Percentiles rank a stretch among this genome's conserved stretches.
Evolutionary conservation across 1,140 invertebrate species (phyloP).

Genomic region (Centruroides vittatus): DNA sequence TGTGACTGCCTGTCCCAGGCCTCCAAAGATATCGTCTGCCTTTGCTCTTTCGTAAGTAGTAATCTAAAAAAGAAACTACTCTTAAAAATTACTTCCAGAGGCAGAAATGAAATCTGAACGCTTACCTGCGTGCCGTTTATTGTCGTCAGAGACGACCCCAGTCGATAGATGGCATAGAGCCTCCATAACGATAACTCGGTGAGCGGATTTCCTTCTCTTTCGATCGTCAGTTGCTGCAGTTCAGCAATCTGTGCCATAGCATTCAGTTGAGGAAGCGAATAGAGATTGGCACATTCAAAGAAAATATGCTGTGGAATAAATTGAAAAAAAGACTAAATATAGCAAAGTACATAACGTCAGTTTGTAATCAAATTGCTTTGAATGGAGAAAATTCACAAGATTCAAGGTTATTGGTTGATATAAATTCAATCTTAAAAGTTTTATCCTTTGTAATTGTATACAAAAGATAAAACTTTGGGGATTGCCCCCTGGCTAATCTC

Average conservation of each 20-base stretch:
- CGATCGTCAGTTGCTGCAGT: constrained; percentile 9
- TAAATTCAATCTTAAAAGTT: too few relatives aligned
- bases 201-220: constrained; percentile 12
- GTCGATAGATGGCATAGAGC: constrained; percentile 11
- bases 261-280: constrained; percentile 10
- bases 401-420: too few relatives aligned
- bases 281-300: constrained; percentile 12
- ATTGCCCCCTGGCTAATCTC: too few relatives aligned
- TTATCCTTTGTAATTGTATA: too few relatives aligned
- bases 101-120: not conserved
- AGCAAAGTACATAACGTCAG: too few relatives aligned
- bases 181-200: constrained; percentile 9
- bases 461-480: too few relatives aligned
- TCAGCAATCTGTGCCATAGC: constrained; percentile 12
- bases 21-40: constrained; percentile 15
- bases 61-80: not conserved
- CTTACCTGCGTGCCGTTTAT: constrained; percentile 10
- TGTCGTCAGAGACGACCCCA: constrained; percentile 6
- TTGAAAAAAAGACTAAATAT: too few relatives aligned
- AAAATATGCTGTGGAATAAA: constrained; percentile 5
- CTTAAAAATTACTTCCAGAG: not conserved
- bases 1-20: constrained; percentile 10
- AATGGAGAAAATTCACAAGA: too few relatives aligned
- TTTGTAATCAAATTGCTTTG: too few relatives aligned
- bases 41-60: constrained; percentile 8